phyloP scores from a whole-genome alignment of 2,797 vertebrate genomes.

The Ara ararauna region DNA sequence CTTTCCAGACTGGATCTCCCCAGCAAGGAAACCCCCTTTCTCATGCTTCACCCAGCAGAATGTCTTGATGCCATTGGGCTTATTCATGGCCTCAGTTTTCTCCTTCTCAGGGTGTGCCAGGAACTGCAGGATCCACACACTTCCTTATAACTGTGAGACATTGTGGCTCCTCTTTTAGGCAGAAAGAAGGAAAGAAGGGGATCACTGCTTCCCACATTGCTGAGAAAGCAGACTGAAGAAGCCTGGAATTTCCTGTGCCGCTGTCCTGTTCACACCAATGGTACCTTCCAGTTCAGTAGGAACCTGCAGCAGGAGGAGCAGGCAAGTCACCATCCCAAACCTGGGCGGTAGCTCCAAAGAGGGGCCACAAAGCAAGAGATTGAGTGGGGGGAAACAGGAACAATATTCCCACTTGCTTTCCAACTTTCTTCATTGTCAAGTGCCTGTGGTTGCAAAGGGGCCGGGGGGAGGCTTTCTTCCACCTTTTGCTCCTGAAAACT shows the following conservation, averaged over 20 bases:
- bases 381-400: background rate
- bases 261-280: background rate
- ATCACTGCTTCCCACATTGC: background rate
- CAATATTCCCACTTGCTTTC: background rate
- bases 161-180: conserved; percentile 28
- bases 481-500: background rate
- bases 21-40: conserved; percentile 74
- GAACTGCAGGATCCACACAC: conserved; percentile 72
- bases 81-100: conserved; percentile 71
- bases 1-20: conserved; percentile 77
- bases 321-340: background rate
- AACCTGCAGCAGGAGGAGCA: background rate
- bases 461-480: background rate
- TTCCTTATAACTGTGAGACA: conserved; percentile 73
- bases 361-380: background rate
- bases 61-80: conserved; percentile 77
- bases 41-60: conserved; percentile 79
- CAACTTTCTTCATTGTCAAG: background rate
- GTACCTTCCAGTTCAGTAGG: background rate
- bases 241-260: background rate
- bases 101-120: conserved; percentile 69
- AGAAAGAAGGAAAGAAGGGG: background rate
- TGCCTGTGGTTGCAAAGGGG: background rate
- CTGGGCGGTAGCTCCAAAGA: background rate
- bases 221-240: background rate